Base-by-base conservation (phyloP, 2,797 vertebrate species). In the Anabacerthia variegaticeps region DNA sequence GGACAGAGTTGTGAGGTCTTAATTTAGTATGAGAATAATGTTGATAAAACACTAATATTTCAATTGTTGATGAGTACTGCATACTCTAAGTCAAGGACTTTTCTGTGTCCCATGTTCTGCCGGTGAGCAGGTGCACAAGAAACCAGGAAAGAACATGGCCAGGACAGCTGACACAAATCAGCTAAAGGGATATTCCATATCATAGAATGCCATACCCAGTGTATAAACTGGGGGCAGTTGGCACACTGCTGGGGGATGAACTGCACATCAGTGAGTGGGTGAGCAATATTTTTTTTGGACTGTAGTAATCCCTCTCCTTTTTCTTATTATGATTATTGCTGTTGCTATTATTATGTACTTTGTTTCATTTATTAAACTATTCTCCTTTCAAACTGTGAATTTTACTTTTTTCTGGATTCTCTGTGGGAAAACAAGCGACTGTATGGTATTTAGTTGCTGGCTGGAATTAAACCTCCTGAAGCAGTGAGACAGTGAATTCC, bases 51-150 rank as follows among this genome's bases (percentile, higher is more conserved):
- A 30, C 7, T 46, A 20, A 24, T 37, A 32, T 37, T 49, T 56
- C 36, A 30, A 7, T 34, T 37, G 7, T 14, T 44, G 27, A 44
- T 34, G 37, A 56, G 5, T 19, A 37, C 4, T 5, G 5, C 12
- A 65, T 51, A 19, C 10, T 54, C 17, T 46, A 37, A 37, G 7
- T 65, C 0, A 0, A 37, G 3, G 32, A 58, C 1, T 5, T 19
- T 46, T 75, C 43, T 15, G 11, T 34, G 14, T 46, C 37, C 24
- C 8, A 3, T 58, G 16, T 5, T 56, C 51, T 58, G 7, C 14
- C 20, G 51, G 17, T 39, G 32, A 83, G 43, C 17, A 43, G 32
- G 11, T 68, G 23, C 5, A 56, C 19, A 49, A n/a, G 32, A 51
- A 76, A 37, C 6, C 27, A 49, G 54, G 41, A 56, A 19, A 19